These are phyloP conservation scores for Enteromius argenteus DNA, from an alignment of 2,797 vertebrate genomes.

Conservation along the genomic window DNA sequence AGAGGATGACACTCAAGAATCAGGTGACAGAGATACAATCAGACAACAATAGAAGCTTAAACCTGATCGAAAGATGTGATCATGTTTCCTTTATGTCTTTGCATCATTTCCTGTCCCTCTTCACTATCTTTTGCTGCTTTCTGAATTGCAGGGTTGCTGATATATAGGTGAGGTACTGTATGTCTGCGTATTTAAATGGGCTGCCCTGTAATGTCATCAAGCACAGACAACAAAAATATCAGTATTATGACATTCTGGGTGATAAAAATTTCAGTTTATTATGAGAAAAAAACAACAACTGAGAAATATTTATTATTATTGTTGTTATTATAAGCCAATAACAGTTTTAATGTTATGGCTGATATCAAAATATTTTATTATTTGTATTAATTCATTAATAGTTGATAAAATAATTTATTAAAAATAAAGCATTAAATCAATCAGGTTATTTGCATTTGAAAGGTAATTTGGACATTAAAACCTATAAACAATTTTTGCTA, in stretches of 20 bases:
- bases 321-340: background rate
- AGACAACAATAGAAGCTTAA: conserved; percentile 24
- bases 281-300: too few relatives aligned
- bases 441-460: background rate
- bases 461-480: background rate
- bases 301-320: background rate
- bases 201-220: background rate
- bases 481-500: background rate
- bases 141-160: background rate
- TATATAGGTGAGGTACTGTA: background rate
- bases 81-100: background rate
- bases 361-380: background rate
- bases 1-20: conserved; percentile 26
- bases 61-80: background rate
- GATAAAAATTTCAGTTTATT: background rate
- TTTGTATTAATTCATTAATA: background rate
- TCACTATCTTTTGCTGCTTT: background rate
- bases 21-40: conserved; percentile 29
- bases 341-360: background rate
- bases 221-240: background rate
- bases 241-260: background rate
- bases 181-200: background rate
- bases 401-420: background rate
- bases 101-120: background rate
- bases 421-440: background rate